Percentiles rank a stretch among this genome's conserved stretches.
phyloP scores from a whole-genome alignment of 2,888 invertebrate genomes.

The Catocala sponsa region DNA sequence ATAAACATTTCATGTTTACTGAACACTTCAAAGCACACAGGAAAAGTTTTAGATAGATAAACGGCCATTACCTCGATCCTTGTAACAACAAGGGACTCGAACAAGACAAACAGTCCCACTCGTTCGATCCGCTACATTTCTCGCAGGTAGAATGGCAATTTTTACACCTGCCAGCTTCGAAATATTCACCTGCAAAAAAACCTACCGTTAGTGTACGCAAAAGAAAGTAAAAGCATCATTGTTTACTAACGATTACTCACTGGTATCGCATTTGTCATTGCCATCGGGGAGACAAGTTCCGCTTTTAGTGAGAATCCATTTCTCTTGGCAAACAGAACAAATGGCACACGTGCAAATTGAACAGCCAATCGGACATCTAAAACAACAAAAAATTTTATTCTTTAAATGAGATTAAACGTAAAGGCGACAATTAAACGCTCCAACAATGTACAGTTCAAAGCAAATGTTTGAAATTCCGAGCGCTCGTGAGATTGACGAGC shows the following conservation, averaged over 20 bases:
- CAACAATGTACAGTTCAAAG: conserved; percentile 42
- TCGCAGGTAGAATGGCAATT: conserved; percentile 95
- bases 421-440: conserved; percentile 43
- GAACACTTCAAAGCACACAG: conserved; percentile 31
- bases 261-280: conserved; percentile 92
- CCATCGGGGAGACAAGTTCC: conserved; percentile 92
- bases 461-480: conserved; percentile 45
- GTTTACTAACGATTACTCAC: conserved; percentile 81
- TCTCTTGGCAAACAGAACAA: conserved; percentile 92
- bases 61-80: conserved; percentile 82
- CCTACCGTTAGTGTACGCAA: conserved; percentile 48
- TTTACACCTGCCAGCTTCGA: conserved; percentile 92
- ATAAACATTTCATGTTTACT: conserved; percentile 51
- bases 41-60: conserved; percentile 62
- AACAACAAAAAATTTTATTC: conserved; percentile 50
- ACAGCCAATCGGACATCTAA: conserved; percentile 93
- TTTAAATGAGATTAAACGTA: conserved; percentile 38
- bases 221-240: conserved; percentile 48
- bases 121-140: conserved; percentile 93
- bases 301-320: conserved; percentile 92
- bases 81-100: conserved; percentile 92
- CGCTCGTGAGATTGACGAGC: conserved; percentile 50
- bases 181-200: conserved; percentile 90
- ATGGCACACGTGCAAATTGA: conserved; percentile 91
- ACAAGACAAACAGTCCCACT: conserved; percentile 93